Evolutionary conservation across 2,888 invertebrate genomes (phyloP).

Genomic region (Desoria tigrina): DNA sequence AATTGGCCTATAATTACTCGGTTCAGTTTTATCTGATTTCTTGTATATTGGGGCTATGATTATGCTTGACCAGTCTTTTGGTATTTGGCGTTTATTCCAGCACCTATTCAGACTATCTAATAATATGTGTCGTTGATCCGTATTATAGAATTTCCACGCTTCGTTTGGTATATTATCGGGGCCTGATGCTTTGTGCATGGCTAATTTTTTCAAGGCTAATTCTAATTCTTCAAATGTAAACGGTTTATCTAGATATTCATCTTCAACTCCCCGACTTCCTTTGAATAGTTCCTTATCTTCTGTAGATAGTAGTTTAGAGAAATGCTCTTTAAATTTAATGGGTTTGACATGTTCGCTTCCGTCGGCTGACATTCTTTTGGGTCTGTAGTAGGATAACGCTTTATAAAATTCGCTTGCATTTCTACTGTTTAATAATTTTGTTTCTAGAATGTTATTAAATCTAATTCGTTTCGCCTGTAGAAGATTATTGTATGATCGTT

Average conservation of each 20-base stretch:
- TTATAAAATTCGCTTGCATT: neutral
- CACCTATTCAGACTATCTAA: neutral
- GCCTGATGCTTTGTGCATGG: neutral
- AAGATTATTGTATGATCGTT: neutral
- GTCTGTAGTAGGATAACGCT: neutral
- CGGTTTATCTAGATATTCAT: neutral
- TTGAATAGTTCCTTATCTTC: neutral
- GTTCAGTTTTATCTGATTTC: conserved; percentile 8
- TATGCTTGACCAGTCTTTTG: conserved; percentile 19
- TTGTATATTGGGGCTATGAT: conserved; percentile 23
- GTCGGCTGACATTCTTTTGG: neutral
- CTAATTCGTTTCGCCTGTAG: neutral
- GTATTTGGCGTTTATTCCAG: neutral
- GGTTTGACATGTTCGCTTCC: neutral
- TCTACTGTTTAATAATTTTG: neutral
- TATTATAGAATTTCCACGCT: neutral
- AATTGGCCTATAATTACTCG: conserved; percentile 25
- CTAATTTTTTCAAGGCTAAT: neutral
- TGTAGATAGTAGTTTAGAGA: neutral
- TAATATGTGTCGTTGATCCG: neutral
- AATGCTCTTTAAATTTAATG: neutral
- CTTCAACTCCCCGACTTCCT: neutral
- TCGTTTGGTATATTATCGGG: conserved; percentile 1
- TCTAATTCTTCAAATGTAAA: neutral
- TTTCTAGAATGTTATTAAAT: neutral